Conservation (phyloP, 2,888 invertebrate genomes). For the Stomorhina lunata region DNA sequence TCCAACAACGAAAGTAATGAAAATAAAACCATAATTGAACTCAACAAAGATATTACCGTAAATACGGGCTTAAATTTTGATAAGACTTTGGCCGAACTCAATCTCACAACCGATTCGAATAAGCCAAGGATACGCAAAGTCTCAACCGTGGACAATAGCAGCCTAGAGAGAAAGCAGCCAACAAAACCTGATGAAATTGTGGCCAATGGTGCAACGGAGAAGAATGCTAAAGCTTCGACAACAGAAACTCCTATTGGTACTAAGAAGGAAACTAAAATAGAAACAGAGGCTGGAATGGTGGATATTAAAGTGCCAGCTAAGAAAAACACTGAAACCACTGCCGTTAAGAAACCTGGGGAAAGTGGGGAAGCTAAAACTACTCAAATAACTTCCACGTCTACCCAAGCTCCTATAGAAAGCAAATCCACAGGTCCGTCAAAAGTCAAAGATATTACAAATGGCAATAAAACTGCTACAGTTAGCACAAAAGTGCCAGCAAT, state of each 20-base stretch:
- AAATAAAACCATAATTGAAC: slow-evolving; percentile 32
- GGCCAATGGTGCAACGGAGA: not conserved
- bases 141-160: slow-evolving; percentile 27
- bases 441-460: no score
- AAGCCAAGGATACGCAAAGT: slow-evolving; percentile 48
- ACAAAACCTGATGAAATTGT: not conserved
- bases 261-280: not conserved
- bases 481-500: not conserved
- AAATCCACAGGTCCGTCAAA: no score
- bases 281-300: slow-evolving; percentile 13
- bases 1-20: slow-evolving; percentile 13
- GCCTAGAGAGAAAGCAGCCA: not conserved
- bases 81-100: slow-evolving; percentile 23
- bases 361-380: not conserved
- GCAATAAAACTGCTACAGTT: not conserved
- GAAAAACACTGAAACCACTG: not conserved
- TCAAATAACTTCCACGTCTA: not conserved
- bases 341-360: not conserved
- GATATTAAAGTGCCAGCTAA: slow-evolving; percentile 9
- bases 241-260: not conserved
- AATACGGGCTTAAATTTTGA: slow-evolving; percentile 33
- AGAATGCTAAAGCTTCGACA: not conserved
- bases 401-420: no score
- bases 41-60: slow-evolving; percentile 43
- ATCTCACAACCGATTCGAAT: slow-evolving; percentile 22